Evolutionary conservation across 2,113 vertebrate genomes (phyloP).

Genomic region (Origma solitaria): DNA sequence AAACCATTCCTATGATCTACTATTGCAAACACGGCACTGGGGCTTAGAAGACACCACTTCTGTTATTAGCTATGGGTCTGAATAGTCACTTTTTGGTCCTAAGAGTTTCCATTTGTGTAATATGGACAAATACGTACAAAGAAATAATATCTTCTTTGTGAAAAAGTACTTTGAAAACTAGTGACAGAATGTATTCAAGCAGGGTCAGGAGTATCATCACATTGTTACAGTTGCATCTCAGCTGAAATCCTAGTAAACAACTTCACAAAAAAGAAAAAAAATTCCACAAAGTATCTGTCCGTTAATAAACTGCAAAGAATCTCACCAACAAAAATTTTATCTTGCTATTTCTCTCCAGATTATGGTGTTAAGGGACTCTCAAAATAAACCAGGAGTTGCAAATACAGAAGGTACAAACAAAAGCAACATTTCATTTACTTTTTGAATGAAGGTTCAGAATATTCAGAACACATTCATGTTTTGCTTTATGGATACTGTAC

Average conservation of each 20-base stretch:
- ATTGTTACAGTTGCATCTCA: background rate
- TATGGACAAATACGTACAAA: background rate
- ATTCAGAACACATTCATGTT: background rate
- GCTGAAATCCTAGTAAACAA: background rate
- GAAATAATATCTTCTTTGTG: background rate
- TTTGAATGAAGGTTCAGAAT: background rate
- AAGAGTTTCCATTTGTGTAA: background rate
- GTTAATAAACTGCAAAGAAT: background rate
- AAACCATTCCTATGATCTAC: background rate
- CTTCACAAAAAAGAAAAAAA: background rate
- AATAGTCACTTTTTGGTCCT: background rate
- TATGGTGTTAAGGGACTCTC: background rate
- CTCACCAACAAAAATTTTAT: background rate
- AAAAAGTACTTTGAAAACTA: background rate
- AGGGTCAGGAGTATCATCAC: background rate
- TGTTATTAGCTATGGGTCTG: background rate
- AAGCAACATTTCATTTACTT: background rate
- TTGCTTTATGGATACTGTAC: background rate
- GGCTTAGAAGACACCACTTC: background rate
- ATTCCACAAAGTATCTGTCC: background rate
- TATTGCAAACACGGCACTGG: background rate
- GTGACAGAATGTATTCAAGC: background rate
- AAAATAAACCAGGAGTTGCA: background rate
- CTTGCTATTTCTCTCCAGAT: background rate
- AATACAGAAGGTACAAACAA: background rate